A percentile compares a stretch with the other conserved stretches of the same genome.
phyloP scores from a whole-genome alignment of 1,140 invertebrate species.

The Laodelphax striatellus region DNA sequence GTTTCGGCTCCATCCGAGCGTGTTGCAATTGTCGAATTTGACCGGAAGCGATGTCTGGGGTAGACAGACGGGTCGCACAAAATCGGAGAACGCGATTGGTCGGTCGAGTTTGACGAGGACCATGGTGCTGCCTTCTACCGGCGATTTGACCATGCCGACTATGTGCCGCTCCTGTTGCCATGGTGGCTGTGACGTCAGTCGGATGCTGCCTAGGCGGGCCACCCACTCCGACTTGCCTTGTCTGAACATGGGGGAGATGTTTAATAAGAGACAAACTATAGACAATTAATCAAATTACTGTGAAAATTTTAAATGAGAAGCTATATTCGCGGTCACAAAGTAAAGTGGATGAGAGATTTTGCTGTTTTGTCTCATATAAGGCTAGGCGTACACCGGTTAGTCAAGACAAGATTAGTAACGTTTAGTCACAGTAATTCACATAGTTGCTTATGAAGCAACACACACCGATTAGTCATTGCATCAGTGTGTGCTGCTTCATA shows the following conservation, averaged over 20 bases:
- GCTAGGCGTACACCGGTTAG: too few species aligned
- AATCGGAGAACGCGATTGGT: conserved; percentile 62
- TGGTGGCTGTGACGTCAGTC: conserved; percentile 62
- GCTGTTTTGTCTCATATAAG: too few species aligned
- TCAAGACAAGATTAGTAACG: too few species aligned
- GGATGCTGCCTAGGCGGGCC: conserved; percentile 61
- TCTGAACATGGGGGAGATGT: conserved; percentile 35
- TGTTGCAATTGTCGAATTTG: conserved; percentile 55
- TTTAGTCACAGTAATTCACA: too few species aligned
- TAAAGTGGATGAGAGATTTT: not conserved
- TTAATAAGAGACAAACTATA: not conserved
- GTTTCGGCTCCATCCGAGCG: conserved; percentile 70
- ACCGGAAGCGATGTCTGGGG: conserved; percentile 29
- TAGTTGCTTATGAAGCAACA: too few species aligned
- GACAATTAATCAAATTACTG: not conserved
- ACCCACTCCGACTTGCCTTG: conserved; percentile 78
- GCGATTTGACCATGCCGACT: conserved; percentile 78
- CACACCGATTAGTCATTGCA: too few species aligned
- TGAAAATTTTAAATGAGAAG: not conserved
- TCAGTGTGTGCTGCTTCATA: too few species aligned
- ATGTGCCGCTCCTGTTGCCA: conserved; percentile 80
- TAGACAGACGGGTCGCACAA: conserved; percentile 69
- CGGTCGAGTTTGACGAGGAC: conserved; percentile 69
- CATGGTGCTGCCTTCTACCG: conserved; percentile 73
- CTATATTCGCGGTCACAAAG: not conserved